Evolutionary conservation across 1,140 invertebrate species (phyloP), one percentile per base, ranked within the genome.

Genomic region (Drosophila micromelanica): DNA sequence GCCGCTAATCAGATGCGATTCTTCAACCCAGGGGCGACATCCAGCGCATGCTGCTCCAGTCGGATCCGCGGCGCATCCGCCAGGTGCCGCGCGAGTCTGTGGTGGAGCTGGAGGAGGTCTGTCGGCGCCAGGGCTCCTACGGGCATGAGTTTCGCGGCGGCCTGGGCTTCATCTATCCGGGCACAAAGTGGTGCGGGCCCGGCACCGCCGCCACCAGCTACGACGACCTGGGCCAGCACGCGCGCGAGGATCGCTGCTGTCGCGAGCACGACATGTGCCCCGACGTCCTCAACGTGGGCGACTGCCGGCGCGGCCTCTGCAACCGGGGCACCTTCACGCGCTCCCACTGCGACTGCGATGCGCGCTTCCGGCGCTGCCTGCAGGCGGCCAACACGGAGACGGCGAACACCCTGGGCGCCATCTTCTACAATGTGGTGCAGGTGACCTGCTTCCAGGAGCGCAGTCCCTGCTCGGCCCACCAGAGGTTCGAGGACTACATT

Each of bases 241-340:
- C 87, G 0, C 93, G 94, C 17, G 95, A 96, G 63, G 96, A 97
- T 87, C 92, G 92, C 0, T 97, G 96, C 73, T 97, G 96, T 82
- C 93, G 96, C 15, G 94, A 95, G 63, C 96, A 97, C 82, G 96
- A 97, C 91, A 93, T 94, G 75, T 97, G 96, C 71, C 94, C 94
- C 1, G 92, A 94, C 57, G 93, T 93, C 8, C 92, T 96, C 35
- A 85, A 80, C n/a, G 93, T 93, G 2, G 93, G 94, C 8, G 92
- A 95, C 57, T 96, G 95, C 70, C 93, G 93, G 40, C 93, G 94
- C 48, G 95, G 95, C 0, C 93, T 96, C 27, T 95, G 95, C 85
- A 96, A 96, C 75, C 93, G 93, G 30, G 95, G 95, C 2, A 93
- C 94, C 2, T 95, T 94, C 77, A 96, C 95, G 3, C 93, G 95